Evolutionary conservation across 2,113 vertebrate species (phyloP).

Genomic region (Sander lucioperca): DNA sequence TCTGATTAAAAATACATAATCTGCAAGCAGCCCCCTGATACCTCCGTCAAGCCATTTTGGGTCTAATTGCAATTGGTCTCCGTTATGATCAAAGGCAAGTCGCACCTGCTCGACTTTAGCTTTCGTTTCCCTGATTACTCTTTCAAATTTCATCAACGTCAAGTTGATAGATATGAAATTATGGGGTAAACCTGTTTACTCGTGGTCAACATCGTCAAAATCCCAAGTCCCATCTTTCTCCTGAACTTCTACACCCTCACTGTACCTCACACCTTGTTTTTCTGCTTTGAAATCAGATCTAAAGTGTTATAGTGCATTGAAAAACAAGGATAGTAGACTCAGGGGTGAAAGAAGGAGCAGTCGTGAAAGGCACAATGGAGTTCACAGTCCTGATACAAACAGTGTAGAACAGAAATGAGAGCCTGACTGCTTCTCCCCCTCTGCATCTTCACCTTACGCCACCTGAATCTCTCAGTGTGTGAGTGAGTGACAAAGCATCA

Average conservation of each 20-base stretch:
- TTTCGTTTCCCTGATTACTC: conserved; percentile 84
- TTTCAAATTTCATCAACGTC: conserved; percentile 86
- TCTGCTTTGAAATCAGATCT: conserved; percentile 21
- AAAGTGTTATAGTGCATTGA: conserved; percentile 3
- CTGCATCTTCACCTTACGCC: conserved; percentile 46
- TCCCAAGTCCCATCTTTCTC: conserved; percentile 27
- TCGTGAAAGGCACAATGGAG: conserved; percentile 36
- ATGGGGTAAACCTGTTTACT: conserved; percentile 77
- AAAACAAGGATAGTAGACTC: conserved; percentile 15
- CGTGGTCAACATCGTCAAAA: conserved; percentile 51
- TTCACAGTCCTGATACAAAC: conserved; percentile 26
- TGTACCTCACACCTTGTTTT: background rate
- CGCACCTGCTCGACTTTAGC: conserved; percentile 86
- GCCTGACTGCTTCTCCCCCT: conserved; percentile 27
- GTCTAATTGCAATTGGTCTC: conserved; percentile 86
- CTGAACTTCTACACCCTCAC: conserved; percentile 6
- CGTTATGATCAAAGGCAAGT: conserved; percentile 85
- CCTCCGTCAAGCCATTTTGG: conserved; percentile 80
- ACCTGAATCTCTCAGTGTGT: conserved; percentile 65
- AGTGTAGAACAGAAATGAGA: conserved; percentile 15
- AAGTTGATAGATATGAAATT: conserved; percentile 84
- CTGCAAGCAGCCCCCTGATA: conserved; percentile 82
- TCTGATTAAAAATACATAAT: conserved; percentile 89
- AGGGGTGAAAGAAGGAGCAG: conserved; percentile 44
- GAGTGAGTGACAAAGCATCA: conserved; percentile 59